Conservation (phyloP, 2,113 vertebrate species). For the Mohoua ochrocephala region DNA sequence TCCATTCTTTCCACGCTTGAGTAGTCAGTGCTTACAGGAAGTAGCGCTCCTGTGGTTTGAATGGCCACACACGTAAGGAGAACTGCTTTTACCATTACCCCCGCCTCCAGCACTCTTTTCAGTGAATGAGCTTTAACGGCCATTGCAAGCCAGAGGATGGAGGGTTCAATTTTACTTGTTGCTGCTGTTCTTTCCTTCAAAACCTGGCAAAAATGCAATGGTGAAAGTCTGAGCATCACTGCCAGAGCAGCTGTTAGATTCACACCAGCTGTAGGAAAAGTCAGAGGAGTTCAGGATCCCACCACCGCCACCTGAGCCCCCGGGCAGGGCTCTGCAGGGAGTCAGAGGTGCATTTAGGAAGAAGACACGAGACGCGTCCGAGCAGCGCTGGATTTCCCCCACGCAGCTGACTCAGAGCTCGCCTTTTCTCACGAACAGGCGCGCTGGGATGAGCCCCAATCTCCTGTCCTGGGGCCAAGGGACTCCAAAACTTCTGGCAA, state of each 20-base stretch:
- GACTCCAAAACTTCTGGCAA: background rate
- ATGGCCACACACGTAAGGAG: background rate
- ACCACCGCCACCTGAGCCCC: background rate
- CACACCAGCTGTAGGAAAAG: fast-evolving
- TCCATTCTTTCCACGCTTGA: background rate
- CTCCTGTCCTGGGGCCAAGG: fast-evolving
- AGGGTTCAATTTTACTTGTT: background rate
- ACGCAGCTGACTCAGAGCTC: background rate
- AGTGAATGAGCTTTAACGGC: background rate
- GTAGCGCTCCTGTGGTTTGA: background rate
- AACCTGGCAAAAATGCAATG: fast-evolving
- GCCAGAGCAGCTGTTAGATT: fast-evolving
- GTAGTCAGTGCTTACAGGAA: background rate
- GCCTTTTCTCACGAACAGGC: fast-evolving
- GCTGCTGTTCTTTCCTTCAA: background rate
- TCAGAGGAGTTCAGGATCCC: background rate
- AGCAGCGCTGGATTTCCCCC: background rate
- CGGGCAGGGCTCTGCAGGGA: fast-evolving
- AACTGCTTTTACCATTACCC: background rate
- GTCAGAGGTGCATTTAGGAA: fast-evolving
- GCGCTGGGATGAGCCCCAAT: fast-evolving
- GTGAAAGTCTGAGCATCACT: background rate
- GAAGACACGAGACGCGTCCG: fast-evolving
- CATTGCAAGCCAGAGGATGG: background rate
- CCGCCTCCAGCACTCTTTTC: background rate